Base-by-base conservation (phyloP, 2,888 invertebrate species). In the Argynnis bischoffii region DNA sequence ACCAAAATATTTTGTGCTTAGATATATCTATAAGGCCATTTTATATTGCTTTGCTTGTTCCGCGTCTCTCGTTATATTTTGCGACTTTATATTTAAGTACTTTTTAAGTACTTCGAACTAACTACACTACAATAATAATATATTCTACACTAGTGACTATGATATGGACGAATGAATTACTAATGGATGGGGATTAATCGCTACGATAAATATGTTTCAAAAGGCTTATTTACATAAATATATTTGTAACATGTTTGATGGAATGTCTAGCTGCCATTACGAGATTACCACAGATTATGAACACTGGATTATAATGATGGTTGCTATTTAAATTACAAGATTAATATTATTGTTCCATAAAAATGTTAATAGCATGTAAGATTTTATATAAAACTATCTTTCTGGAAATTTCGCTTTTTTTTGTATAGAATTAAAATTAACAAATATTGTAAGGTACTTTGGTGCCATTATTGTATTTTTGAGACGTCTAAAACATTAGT, bases 161-260 rank as follows among this genome's bases (percentile, higher is more conserved):
- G 83, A 86, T 86, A 89, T 91, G 92, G 92, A 92, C 92, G 92
- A 89, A 91, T 89, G 86, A 79, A 80, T 78, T 76, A 70, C 71
- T 66, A 67, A 67, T 66, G 72, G 65, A 74, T 67, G 69, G 70
- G 61, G 67, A 69, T 67, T 74, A 74, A 66, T 64, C 69, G 67
- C 65, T 64, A 65, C 18, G 63, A 72, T 67, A 67, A 67, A 65
- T 67, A 69, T 31, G 60, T 66, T 60, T 54, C 54, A 60, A 66
- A 66, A 66, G 61, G 66, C 63, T 70, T 64, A 72, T 68, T 55
- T 69, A 73, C 67, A 70, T 66, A 68, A 55, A 66, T 35, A 69
- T 65, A 69, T 74, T 74, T 48, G 26, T 64, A 57, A 63, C 16
- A 50, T 53, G 31, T 35, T 31, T 68, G 79, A 78, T 73, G 84